Evolutionary conservation across 2,113 vertebrate genomes (phyloP).

Genomic region (Perca schrenkii): DNA sequence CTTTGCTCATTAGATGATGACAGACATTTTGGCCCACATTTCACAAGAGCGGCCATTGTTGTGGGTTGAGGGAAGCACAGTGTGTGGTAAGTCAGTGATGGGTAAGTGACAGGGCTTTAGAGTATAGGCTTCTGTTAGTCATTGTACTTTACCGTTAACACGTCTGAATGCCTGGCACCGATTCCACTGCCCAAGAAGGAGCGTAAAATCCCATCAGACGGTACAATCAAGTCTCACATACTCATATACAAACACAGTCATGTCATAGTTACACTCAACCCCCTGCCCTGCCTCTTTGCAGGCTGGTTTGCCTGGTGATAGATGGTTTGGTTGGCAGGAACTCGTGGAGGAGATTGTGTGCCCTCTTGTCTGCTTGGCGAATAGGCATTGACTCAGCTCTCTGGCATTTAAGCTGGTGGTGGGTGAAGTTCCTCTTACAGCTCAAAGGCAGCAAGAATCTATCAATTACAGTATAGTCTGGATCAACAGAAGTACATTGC

Average conservation of each 20-base stretch:
- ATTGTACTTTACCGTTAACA: conserved; percentile 46
- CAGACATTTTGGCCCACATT: conserved; percentile 41
- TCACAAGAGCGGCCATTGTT: conserved; percentile 52
- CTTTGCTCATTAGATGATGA: conserved; percentile 33
- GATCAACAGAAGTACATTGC: no score
- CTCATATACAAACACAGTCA: conserved; percentile 17
- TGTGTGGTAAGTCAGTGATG: conserved; percentile 57
- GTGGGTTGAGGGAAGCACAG: conserved; percentile 32
- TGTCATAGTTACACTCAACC: conserved; percentile 2
- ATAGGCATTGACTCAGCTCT: conserved; percentile 66
- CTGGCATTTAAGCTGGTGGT: conserved; percentile 33
- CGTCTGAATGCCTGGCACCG: conserved; percentile 38
- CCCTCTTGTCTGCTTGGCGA: conserved; percentile 26
- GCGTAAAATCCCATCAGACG: conserved; percentile 56
- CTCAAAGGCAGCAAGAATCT: conserved; percentile 19
- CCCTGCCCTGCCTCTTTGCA: conserved; percentile 7
- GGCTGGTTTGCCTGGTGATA: conserved; percentile 29
- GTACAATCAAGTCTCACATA: conserved; percentile 29
- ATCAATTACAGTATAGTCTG: background rate
- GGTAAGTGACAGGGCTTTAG: conserved; percentile 43
- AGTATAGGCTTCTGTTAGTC: conserved; percentile 58
- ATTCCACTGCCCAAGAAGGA: conserved; percentile 24
- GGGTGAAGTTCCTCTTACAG: conserved; percentile 14
- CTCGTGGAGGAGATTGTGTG: conserved; percentile 26
- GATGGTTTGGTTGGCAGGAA: conserved; percentile 31